A percentile compares a stretch with the other conserved stretches of the same genome.
These are phyloP conservation scores for Montipora cactus DNA, from an alignment of 64 coral and sea anemone species.

Conservation along the genomic window DNA sequence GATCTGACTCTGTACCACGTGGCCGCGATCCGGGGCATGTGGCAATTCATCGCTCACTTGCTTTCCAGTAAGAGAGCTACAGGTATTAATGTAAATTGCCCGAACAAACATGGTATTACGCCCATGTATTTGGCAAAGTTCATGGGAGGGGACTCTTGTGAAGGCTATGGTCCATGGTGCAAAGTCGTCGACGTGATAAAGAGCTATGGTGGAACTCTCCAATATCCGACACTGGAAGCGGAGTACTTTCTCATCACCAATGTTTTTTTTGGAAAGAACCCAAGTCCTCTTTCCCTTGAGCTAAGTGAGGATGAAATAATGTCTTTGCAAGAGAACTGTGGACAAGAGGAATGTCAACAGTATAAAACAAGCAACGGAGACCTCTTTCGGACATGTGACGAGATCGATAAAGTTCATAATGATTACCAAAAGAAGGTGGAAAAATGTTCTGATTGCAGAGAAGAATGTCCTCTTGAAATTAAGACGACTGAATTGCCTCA, in stretches of 20 bases:
- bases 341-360: neutral
- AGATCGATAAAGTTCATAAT: neutral
- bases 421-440: too few species aligned
- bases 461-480: too few species aligned
- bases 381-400: conserved; percentile 21
- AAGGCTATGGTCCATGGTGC: conserved; percentile 83
- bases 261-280: conserved; percentile 25
- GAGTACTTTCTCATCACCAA: conserved; percentile 73
- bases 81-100: conserved; percentile 73
- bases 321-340: conserved; percentile 23
- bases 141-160: conserved; percentile 30
- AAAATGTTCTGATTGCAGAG: too few species aligned
- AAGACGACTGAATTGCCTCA: too few species aligned
- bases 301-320: conserved; percentile 27
- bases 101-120: conserved; percentile 77
- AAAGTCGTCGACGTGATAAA: conserved; percentile 62
- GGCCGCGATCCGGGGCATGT: conserved; percentile 81
- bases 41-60: conserved; percentile 68
- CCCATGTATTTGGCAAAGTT: conserved; percentile 81
- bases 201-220: conserved; percentile 40
- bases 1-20: conserved; percentile 72
- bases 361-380: neutral
- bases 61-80: neutral
- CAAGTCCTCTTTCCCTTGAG: conserved; percentile 18
- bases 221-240: conserved; percentile 44